Base-by-base conservation (phyloP, 1,140 invertebrate species). In the Anoplolepis gracilipes region DNA sequence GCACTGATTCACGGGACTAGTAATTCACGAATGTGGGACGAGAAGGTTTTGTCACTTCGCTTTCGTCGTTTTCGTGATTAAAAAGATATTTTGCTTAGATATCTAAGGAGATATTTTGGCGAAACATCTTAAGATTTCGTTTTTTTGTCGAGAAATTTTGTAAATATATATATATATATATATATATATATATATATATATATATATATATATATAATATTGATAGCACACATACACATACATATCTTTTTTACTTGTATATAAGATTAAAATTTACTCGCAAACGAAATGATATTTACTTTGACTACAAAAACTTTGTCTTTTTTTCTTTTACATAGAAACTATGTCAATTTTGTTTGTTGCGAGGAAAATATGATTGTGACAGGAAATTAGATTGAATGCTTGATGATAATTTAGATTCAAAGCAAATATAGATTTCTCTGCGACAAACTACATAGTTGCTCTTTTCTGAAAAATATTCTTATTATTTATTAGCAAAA, bases 1-100 rank as follows among this genome's bases (percentile, higher is more conserved):
- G 76, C 59, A 72, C 55, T 77, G 81, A 73, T 87, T 88, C 72
- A 73, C 55, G 84, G 57, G 65, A 89, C 67, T 86, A 59, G 39
- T 33, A 39, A 72, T 61, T 55, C 30, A 25, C 82, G 77, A 85
- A 85, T 79, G 65, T 84, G 65, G 65, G 53, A 19, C 82, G 76
- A 67, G 76, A 84, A 72, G 69, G 36, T 78, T 86, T 88, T 75
- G 62, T 82, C 39, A 59, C 25, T 39, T 22, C 13, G 67, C 67
- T 72, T 82, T 73, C 67, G 36, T 67, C 22, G 19, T 33, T 61
- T 10, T 13, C 49, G 65, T 36, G 78, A 42, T 57, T 81, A 42
- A 81, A 19, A 53, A 81, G 46, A 49, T 19, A 8, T 16, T 49
- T 19, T 16, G 13, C 13, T 10, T 6, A 49, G 46, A 49, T 6